Conservation (phyloP, 2,113 vertebrate genomes). For the Ceratotherium simum region DNA sequence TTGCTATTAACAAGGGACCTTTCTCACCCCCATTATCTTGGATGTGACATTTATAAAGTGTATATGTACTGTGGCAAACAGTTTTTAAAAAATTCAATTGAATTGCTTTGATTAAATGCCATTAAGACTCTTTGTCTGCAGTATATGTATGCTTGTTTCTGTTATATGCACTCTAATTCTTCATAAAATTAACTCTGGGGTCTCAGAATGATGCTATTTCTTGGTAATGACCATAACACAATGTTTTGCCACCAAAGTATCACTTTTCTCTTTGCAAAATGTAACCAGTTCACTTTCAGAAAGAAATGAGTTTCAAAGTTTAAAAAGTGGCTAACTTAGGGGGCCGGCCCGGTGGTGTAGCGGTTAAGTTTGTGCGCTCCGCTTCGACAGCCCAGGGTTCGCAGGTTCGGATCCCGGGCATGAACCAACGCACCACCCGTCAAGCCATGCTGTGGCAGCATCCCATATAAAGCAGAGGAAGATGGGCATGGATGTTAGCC, state of each 20-base stretch:
- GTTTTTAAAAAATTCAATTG: background rate
- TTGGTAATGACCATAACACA: background rate
- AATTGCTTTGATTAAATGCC: constrained; percentile 21
- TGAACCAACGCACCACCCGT: no score
- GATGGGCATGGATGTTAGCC: no score
- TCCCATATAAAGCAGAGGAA: no score
- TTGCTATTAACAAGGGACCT: background rate
- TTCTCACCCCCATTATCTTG: background rate
- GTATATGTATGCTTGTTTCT: background rate
- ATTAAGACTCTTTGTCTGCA: constrained; percentile 22
- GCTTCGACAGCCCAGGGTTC: no score
- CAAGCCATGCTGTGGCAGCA: no score
- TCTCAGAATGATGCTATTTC: constrained; percentile 22
- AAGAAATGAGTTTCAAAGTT: constrained; percentile 40
- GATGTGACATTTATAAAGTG: background rate
- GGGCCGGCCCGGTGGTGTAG: no score
- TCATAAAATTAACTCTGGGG: background rate
- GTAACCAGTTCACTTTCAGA: constrained; percentile 13
- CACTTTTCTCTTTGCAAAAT: constrained; percentile 40
- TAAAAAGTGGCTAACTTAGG: background rate
- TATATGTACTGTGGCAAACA: background rate
- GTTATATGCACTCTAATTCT: background rate
- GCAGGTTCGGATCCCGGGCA: no score
- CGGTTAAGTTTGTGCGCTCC: no score
- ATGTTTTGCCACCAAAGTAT: constrained; percentile 16